These are phyloP conservation scores for Taenioides sp. DNA, from an alignment of 2,797 vertebrate genomes.

Conservation along the genomic window DNA sequence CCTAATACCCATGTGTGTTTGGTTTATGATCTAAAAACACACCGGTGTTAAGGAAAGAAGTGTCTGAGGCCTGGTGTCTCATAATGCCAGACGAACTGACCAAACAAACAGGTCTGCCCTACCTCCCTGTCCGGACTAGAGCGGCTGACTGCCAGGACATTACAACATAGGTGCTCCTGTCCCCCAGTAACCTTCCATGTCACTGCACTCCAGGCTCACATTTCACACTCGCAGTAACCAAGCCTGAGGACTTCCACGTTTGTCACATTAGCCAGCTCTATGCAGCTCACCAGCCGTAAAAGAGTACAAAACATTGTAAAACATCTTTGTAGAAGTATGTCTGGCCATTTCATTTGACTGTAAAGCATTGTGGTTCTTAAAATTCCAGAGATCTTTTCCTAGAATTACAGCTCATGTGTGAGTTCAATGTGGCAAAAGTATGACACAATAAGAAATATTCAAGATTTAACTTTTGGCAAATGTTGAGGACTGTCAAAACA, in stretches of 20 bases:
- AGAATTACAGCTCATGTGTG: neutral
- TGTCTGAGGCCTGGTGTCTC: constrained; percentile 9
- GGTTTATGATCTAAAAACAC: constrained; percentile 20
- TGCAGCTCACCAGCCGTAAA: constrained; percentile 21
- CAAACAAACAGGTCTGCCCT: constrained; percentile 37
- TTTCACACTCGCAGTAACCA: constrained; percentile 74
- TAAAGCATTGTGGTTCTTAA: neutral
- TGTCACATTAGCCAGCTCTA: constrained; percentile 40
- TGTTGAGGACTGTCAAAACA: too few relatives aligned
- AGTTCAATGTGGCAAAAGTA: neutral
- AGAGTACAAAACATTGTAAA: constrained; percentile 28
- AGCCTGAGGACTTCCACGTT: constrained; percentile 66
- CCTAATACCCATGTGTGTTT: constrained; percentile 38
- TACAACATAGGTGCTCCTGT: constrained; percentile 63
- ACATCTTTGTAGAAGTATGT: neutral
- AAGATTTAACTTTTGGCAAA: too few relatives aligned
- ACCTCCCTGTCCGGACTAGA: constrained; percentile 56
- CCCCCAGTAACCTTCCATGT: constrained; percentile 55
- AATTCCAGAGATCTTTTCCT: neutral
- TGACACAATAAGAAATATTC: neutral
- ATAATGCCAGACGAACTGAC: neutral
- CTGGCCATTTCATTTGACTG: neutral
- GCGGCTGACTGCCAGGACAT: constrained; percentile 52
- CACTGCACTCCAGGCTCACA: constrained; percentile 55
- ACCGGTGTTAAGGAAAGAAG: constrained; percentile 26